Evolutionary conservation across 2,888 invertebrate genomes (phyloP).

Genomic region (Hirtodrosophila trivittata): DNA sequence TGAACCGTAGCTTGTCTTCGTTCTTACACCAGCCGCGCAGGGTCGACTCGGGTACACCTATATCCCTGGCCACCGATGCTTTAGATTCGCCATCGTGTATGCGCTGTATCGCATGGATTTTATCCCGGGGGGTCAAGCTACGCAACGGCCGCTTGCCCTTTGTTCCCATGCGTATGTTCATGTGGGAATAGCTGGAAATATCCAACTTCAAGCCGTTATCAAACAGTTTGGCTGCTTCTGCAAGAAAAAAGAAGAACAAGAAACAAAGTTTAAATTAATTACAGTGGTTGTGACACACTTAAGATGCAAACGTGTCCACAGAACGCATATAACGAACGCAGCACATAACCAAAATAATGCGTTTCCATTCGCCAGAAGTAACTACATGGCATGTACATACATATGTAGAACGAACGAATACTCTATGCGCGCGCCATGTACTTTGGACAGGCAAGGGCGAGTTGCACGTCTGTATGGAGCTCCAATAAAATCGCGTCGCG

Average conservation of each 20-base stretch:
- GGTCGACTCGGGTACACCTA: conserved; percentile 94
- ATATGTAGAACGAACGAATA: conserved; percentile 39
- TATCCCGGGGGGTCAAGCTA: conserved; percentile 90
- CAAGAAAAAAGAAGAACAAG: conserved; percentile 36
- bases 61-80: conserved; percentile 93
- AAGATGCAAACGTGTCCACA: conserved; percentile 40
- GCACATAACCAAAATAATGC: conserved; percentile 57
- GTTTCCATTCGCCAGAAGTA: conserved; percentile 74
- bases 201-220: conserved; percentile 83
- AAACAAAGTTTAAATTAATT: conserved; percentile 49
- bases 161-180: conserved; percentile 86
- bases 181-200: conserved; percentile 83
- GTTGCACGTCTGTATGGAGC: conserved; percentile 63
- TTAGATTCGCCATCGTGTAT: conserved; percentile 94
- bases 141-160: conserved; percentile 92
- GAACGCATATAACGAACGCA: conserved; percentile 48
- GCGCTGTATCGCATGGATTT: conserved; percentile 91
- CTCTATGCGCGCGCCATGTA: conserved; percentile 70
- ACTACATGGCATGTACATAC: conserved; percentile 57
- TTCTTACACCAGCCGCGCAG: conserved; percentile 95
- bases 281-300: conserved; percentile 54
- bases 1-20: conserved; percentile 90
- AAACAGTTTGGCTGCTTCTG: conserved; percentile 82
- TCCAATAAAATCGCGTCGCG: conserved; percentile 81
- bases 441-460: conserved; percentile 47